These are phyloP conservation scores for Labrus mixtus DNA, from an alignment of 2,113 vertebrate species.

Conservation along the genomic window DNA sequence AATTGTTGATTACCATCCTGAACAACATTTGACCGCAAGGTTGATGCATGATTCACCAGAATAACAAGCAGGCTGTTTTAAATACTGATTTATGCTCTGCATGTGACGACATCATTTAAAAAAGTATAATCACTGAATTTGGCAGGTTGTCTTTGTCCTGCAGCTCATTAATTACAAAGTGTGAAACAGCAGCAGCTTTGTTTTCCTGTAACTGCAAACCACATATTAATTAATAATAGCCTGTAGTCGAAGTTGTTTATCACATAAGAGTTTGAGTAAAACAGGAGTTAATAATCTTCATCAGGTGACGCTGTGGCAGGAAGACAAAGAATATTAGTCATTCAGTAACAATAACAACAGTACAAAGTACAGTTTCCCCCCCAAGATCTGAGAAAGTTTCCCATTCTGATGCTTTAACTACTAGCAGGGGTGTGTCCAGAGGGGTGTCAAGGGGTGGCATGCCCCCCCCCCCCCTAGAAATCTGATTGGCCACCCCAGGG, in stretches of 20 bases:
- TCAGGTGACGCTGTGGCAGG: not conserved
- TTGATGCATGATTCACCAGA: not conserved
- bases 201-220: no score
- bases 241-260: no score
- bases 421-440: no score
- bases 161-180: not conserved
- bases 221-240: no score
- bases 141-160: not conserved
- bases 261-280: not conserved
- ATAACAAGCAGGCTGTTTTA: not conserved
- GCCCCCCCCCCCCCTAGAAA: no score
- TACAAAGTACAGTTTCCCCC: no score
- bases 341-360: not conserved
- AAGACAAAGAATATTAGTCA: not conserved
- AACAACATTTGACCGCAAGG: not conserved
- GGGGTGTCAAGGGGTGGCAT: no score
- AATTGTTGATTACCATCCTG: not conserved
- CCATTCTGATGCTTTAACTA: not conserved
- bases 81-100: not conserved
- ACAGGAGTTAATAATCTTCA: not conserved
- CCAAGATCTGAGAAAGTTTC: no score
- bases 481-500: no score
- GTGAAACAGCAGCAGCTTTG: not conserved
- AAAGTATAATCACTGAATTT: not conserved
- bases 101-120: not conserved